Evolutionary conservation across 2,113 vertebrate genomes (phyloP), one percentile per base, ranked within the genome.

Genomic region (Mormyrus iriodes): DNA sequence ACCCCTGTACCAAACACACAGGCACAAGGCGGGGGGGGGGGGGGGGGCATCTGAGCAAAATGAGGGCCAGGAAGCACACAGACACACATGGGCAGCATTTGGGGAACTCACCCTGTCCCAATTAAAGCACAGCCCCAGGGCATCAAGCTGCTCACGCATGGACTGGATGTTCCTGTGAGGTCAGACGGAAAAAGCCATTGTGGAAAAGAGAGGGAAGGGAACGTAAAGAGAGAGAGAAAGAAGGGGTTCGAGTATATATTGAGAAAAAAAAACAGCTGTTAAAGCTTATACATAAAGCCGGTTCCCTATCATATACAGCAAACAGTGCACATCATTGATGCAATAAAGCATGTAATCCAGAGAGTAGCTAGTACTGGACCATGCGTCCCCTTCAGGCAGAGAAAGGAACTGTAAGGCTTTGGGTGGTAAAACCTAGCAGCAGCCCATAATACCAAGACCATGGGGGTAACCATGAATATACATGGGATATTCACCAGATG

Each of bases 91-190:
- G 3, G 31, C 42, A 10, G 73, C 19, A 4, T 39, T 39, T 5
- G 76, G 76, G 17, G 76, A 24, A 92, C 97, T 97, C 95, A 99
- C 98, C 95, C 97, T 94, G 84, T 99, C 97, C 98, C 98, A 99
- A 89, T 96, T 97, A 94, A 99, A 99, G 92, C 97, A 98, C 79
- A 99, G 96, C 79, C 98, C 97, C 8, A 99, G 95, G 39, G 92
- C 95, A 90, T 98, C 95, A 82, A 99, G 96, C 94, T 99, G 98
- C 86, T 97, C 91, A 90, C 95, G 94, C 98, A 99, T 99, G 90
- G 96, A 96, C 92, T 95, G 90, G 90, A 99, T 98, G 86, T 99
- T 99, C 91, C 98, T 99, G 95, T 1, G 27, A 46, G 92, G 48
- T 88, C 85, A 82, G 27, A 84, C 49, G 90, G 55, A 93, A 90